These are phyloP conservation scores for Nyctereutes procyonoides DNA, from an alignment of 2,113 vertebrate genomes.

Conservation along the genomic window DNA sequence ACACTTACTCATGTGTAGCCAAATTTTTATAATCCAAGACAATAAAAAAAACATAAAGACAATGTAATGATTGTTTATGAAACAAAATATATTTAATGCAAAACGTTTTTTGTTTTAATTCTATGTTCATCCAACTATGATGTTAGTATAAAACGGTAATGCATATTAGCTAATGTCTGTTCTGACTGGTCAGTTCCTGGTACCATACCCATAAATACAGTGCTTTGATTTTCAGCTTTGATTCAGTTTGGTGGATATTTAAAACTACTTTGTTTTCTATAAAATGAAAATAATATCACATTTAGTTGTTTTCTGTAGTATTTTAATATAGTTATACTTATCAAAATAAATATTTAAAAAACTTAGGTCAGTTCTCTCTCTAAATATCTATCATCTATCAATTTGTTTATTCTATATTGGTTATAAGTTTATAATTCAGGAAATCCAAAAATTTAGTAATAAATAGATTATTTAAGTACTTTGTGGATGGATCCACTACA, in stretches of 20 bases:
- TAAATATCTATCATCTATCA: neutral
- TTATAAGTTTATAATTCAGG: neutral
- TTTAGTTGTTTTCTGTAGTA: neutral
- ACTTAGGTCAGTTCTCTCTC: neutral
- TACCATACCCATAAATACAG: accelerated
- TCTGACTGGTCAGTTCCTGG: neutral
- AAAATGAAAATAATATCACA: neutral
- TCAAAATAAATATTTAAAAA: neutral
- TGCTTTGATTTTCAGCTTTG: neutral
- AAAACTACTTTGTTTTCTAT: neutral
- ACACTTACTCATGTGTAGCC: neutral
- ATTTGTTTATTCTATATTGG: neutral
- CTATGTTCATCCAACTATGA: neutral
- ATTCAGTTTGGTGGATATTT: neutral
- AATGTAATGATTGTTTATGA: neutral
- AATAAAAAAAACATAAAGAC: neutral
- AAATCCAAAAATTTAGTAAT: neutral
- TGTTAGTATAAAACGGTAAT: neutral
- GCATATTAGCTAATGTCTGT: neutral
- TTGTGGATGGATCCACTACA: neutral
- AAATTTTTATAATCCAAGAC: neutral
- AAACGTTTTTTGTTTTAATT: neutral
- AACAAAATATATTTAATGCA: neutral
- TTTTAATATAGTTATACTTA: neutral
- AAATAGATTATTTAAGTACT: neutral